Evolutionary conservation across 2,888 invertebrate species (phyloP), one percentile per base, ranked within the genome.

Genomic region (Phengaris alcon): DNA sequence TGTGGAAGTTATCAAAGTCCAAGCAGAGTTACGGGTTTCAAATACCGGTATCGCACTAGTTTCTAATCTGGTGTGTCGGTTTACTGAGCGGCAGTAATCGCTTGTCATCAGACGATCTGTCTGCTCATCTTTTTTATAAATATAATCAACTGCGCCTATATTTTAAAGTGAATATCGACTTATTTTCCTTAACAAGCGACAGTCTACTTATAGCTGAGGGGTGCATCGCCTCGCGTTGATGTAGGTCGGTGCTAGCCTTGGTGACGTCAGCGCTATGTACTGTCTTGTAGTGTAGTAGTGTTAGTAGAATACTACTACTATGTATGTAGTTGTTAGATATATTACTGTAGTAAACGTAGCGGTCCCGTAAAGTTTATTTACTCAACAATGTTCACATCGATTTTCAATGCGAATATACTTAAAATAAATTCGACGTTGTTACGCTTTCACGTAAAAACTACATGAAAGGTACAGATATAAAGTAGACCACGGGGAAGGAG

Each of bases 151-250:
- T 48, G 22, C 59, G 51, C 59, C 44, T 70, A 75, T 74, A 75
- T 76, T 73, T 77, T 59, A 72, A 78, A 81, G 79, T 73, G 75
- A 77, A 64, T 64, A 35, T 79, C 76, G 78, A 80, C 78, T 68
- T 76, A 77, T 77, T 74, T 77, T 74, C 76, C 77, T 76, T 78
- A 77, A 77, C 75, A 76, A 78, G 54, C 74, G 70, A 75, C 89
- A 88, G 90, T 90, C 88, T 85, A 84, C 85, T 90, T 90, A 91
- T 82, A 81, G 81, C 79, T 80, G 77, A 75, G 78, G 80, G 83
- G 87, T 88, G 88, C 89, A 89, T 87, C 85, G 85, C 82, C 85
- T 83, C 82, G 81, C 75, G 79, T 82, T 83, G 84, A 90, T 89
- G 85, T 91, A 90, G 90, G 90, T 90, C 89, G 89, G 82, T 84